phyloP scores from a whole-genome alignment of 2,113 vertebrate genomes.

The Charadrius vociferus region DNA sequence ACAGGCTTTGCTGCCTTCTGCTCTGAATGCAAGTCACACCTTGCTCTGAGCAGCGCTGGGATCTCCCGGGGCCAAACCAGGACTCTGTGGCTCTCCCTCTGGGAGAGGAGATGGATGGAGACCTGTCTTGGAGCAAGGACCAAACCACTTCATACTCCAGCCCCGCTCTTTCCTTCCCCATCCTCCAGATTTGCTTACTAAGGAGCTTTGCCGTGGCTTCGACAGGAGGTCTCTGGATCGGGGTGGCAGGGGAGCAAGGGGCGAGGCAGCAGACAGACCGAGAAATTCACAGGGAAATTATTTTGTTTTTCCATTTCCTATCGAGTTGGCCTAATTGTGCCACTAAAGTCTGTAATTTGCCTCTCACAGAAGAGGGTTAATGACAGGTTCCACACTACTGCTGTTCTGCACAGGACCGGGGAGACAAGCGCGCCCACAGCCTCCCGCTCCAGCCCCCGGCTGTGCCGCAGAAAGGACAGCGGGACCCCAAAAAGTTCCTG shows the following conservation, averaged over 20 bases:
- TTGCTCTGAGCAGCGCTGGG: neutral
- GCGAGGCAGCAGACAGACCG: neutral
- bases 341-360: slow-evolving; percentile 56
- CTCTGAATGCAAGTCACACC: neutral
- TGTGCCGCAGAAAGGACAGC: accelerated
- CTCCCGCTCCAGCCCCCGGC: neutral
- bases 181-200: neutral
- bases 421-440: neutral
- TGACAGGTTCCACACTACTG: slow-evolving; percentile 18
- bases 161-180: neutral
- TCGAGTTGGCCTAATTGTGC: slow-evolving; percentile 52
- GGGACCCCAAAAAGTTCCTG: neutral
- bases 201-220: neutral
- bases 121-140: neutral
- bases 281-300: neutral
- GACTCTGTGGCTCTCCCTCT: neutral
- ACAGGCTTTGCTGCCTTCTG: neutral
- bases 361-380: slow-evolving; percentile 46
- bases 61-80: neutral
- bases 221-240: neutral
- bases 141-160: neutral
- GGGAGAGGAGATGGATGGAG: neutral
- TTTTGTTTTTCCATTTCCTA: slow-evolving; percentile 53
- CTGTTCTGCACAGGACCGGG: neutral
- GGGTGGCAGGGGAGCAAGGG: neutral